Evolutionary conservation across 2,888 invertebrate species (phyloP).

Genomic region (Agrochola macilenta): DNA sequence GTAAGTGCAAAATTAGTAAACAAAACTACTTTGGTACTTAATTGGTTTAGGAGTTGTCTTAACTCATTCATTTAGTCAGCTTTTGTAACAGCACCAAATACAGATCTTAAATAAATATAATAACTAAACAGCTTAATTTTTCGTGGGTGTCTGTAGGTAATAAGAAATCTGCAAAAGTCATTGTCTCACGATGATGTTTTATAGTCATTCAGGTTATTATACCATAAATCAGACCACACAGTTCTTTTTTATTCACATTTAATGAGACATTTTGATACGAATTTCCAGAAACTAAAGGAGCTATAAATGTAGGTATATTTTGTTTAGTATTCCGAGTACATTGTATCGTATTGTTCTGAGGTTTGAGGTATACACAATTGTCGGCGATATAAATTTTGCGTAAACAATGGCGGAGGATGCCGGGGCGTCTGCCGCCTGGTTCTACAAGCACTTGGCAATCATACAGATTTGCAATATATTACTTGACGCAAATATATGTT

Average conservation of each 20-base stretch:
- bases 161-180: not conserved
- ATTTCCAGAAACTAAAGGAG: conserved; percentile 33
- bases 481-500: conserved; percentile 48
- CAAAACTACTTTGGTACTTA: not conserved
- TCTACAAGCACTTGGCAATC: conserved; percentile 67
- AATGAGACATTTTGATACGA: conserved; percentile 30
- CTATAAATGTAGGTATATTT: conserved; percentile 33
- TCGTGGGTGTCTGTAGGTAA: not conserved
- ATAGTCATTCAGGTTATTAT: conserved; percentile 21
- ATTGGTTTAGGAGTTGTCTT: conserved; percentile 2
- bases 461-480: conserved; percentile 51
- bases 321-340: conserved; percentile 62
- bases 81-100: conserved; percentile 7
- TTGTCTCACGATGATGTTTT: conserved; percentile 36
- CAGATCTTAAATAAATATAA: not conserved
- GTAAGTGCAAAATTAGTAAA: not conserved
- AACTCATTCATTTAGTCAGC: not conserved
- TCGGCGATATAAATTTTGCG: conserved; percentile 61
- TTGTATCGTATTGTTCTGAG: conserved; percentile 61
- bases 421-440: conserved; percentile 55
- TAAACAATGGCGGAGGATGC: conserved; percentile 65
- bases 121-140: not conserved
- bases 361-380: conserved; percentile 55
- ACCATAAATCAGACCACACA: conserved; percentile 18
- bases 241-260: conserved; percentile 20